phyloP scores from a whole-genome alignment of 1,140 invertebrate genomes.

The Drepana arcuata region DNA sequence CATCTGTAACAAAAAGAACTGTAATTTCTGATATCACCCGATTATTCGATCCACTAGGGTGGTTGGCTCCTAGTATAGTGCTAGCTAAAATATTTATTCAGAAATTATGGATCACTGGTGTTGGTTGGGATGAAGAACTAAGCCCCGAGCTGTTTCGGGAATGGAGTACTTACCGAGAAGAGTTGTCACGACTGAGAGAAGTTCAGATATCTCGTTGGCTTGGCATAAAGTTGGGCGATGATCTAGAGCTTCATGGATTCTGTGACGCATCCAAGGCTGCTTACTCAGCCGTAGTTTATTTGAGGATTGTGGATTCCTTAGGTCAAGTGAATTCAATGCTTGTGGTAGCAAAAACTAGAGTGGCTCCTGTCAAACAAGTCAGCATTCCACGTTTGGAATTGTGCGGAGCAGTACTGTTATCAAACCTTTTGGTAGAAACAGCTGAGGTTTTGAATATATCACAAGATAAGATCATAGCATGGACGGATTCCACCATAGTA shows the following conservation, averaged over 20 bases:
- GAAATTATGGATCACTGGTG: constrained; percentile 3
- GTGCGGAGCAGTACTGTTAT: constrained; percentile 23
- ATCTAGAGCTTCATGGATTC: constrained; percentile 24
- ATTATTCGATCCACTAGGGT: constrained; percentile 3
- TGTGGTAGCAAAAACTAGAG: constrained; percentile 21
- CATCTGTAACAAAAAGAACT: constrained; percentile 3
- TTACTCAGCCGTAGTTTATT: constrained; percentile 27
- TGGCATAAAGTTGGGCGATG: not conserved
- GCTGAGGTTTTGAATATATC: constrained; percentile 16
- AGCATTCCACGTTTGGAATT: constrained; percentile 31
- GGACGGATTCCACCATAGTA: constrained; percentile 4
- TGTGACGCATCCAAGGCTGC: constrained; percentile 22
- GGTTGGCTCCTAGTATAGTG: constrained; percentile 3
- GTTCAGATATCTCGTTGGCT: not conserved
- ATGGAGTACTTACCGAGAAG: constrained; percentile 3
- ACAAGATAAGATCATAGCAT: constrained; percentile 20
- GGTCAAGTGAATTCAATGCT: constrained; percentile 2
- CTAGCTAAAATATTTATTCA: constrained; percentile 5
- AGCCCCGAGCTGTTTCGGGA: not conserved
- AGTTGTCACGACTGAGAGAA: not conserved
- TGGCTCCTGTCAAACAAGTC: constrained; percentile 24
- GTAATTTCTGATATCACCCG: constrained; percentile 3
- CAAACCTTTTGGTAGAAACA: constrained; percentile 8
- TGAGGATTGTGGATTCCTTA: constrained; percentile 2
- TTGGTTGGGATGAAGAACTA: constrained; percentile 5